These are phyloP conservation scores for Suncus etruscus DNA, from an alignment of 2,113 vertebrate genomes.

Conservation along the genomic window DNA sequence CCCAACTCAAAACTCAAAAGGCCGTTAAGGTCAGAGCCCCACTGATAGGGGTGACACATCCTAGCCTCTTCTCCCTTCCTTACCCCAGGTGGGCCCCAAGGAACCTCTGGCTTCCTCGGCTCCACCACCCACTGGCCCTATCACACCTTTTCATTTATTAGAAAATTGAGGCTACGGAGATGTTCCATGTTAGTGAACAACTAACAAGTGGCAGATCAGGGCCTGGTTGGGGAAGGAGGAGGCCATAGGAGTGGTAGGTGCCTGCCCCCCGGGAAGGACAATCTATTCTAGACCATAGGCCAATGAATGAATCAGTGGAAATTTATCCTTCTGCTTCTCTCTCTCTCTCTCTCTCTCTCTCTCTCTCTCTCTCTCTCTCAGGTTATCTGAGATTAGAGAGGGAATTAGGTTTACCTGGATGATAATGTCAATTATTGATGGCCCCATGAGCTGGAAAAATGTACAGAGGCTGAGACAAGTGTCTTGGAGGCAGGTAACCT, in stretches of 20 bases:
- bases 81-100: background rate
- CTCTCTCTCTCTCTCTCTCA: background rate
- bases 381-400: slow-evolving; percentile 4
- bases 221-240: background rate
- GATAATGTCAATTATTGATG: background rate
- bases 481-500: too few relatives aligned
- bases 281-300: background rate
- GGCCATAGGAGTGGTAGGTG: too few relatives aligned
- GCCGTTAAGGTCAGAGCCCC: background rate
- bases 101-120: background rate
- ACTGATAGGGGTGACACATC: background rate
- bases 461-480: too few relatives aligned
- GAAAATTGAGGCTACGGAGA: background rate
- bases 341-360: too few relatives aligned
- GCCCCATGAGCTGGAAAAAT: background rate
- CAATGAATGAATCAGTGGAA: background rate
- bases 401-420: background rate
- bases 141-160: background rate
- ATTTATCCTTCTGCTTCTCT: background rate
- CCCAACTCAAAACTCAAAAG: background rate
- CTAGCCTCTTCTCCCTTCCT: background rate
- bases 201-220: background rate
- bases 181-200: background rate
- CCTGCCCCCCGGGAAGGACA: background rate
- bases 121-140: background rate